Conservation (phyloP, 2,113 vertebrate species). For the Daphoenositta chrysoptera region DNA sequence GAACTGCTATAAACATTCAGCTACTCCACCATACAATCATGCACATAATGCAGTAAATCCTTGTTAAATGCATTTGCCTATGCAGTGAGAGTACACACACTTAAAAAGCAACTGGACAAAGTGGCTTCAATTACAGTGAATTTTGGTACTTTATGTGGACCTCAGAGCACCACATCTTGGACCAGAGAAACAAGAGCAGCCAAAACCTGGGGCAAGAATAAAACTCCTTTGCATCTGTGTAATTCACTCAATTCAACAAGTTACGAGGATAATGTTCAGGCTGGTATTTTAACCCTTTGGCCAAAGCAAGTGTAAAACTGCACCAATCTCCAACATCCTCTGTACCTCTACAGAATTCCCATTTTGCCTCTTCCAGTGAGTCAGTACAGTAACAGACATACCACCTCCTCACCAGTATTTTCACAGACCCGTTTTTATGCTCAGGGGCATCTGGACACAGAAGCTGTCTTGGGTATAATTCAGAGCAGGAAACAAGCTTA, state of each 20-base stretch:
- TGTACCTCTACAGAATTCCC: background rate
- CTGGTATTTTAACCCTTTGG: background rate
- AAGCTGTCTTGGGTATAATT: background rate
- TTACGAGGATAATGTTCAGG: background rate
- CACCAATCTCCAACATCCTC: background rate
- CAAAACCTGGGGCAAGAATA: background rate
- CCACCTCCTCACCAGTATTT: background rate
- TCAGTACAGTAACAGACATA: background rate
- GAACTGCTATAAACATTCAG: background rate
- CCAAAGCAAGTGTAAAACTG: background rate
- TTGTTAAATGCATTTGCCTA: background rate
- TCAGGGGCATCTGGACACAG: background rate
- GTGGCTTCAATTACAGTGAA: background rate
- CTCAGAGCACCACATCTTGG: background rate
- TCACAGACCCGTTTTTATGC: fast-evolving
- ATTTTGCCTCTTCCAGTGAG: background rate
- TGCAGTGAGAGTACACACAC: background rate
- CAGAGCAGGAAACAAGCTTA: background rate
- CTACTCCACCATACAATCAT: background rate
- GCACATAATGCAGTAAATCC: background rate
- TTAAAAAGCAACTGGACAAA: background rate
- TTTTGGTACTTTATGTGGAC: background rate
- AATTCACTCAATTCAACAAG: background rate
- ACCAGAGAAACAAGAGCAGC: background rate
- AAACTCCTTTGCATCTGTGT: background rate